Conservation (phyloP, 2,888 invertebrate species). For the Tetropium fuscum region DNA sequence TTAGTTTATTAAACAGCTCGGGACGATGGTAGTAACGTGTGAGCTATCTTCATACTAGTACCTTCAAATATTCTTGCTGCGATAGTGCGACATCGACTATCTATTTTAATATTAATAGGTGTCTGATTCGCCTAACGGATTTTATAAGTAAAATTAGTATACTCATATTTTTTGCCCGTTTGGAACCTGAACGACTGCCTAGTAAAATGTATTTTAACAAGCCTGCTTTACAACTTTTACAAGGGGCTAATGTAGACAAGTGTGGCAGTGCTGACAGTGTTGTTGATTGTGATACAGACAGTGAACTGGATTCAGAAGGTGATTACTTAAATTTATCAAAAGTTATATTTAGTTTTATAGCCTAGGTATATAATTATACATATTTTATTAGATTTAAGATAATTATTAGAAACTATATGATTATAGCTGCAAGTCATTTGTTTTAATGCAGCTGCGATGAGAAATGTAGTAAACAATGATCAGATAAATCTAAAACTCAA, state of each 20-base stretch:
- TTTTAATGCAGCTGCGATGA: no score
- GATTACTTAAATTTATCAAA: not conserved
- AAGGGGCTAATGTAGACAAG: no score
- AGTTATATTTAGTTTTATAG: not conserved
- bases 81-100: slow-evolving; percentile 13
- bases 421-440: no score
- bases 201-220: slow-evolving; percentile 14
- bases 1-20: not conserved
- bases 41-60: slow-evolving; percentile 1
- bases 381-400: no score
- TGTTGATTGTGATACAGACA: not conserved
- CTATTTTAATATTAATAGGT: slow-evolving; percentile 9
- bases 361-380: no score
- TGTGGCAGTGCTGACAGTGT: not conserved
- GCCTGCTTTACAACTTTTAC: not conserved
- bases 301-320: slow-evolving; percentile 11
- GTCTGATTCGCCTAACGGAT: slow-evolving; percentile 9
- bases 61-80: slow-evolving; percentile 2
- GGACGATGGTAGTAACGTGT: not conserved
- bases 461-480: no score
- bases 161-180: no score
- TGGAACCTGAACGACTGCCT: no score
- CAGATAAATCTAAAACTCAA: no score
- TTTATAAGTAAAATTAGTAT: not conserved
- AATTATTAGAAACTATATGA: no score